Evolutionary conservation across 2,888 invertebrate genomes (phyloP), one percentile per base, ranked within the genome.

Genomic region (Napeogenes inachia): DNA sequence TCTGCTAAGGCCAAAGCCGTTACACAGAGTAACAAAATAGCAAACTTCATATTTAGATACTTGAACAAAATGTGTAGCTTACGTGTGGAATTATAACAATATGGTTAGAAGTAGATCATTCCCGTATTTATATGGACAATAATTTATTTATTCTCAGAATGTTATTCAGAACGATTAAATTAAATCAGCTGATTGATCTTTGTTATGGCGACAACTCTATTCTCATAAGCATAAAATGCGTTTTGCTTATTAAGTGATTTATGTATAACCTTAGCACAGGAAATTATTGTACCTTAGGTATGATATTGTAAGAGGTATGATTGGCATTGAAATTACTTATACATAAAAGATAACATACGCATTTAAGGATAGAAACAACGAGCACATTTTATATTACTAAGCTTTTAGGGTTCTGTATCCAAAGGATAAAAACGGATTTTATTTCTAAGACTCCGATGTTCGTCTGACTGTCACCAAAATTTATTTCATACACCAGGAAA

Each of bases 1-100:
- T 85, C 70, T 4, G 85, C 87, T 3, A 79, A 21, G 30, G 73
- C 83, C 45, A 73, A 70, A 2, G 73, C 69, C 1, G 21, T 21
- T 21, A 83, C 56, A 62, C 79, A 82, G 42, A 84, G 57, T 0
- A 84, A 21, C 10, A 66, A 45, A 54, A 64, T 58, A 33, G 57
- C 42, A 12, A 61, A 42, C 56, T 56, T 58, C 64, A 63, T 64
- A 33, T 63, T 57, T 8, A 57, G 21, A 32, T 47, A 45, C 33
- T 50, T 38, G 4, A 46, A 47, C 12, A 50, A 56, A 45, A 62
- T 45, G 63, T 60, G 54, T 13, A 46, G 42, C 38, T 53, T 54
- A 35, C 21, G 32, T 53, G n/a, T 46, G 13, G 56, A 45, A 13
- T 4, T n/a, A 33, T n/a, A 57, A 32, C 60, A 58, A 56, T 65